Base-by-base conservation (phyloP, 2,888 invertebrate genomes). In the Andrena trimmerana region DNA sequence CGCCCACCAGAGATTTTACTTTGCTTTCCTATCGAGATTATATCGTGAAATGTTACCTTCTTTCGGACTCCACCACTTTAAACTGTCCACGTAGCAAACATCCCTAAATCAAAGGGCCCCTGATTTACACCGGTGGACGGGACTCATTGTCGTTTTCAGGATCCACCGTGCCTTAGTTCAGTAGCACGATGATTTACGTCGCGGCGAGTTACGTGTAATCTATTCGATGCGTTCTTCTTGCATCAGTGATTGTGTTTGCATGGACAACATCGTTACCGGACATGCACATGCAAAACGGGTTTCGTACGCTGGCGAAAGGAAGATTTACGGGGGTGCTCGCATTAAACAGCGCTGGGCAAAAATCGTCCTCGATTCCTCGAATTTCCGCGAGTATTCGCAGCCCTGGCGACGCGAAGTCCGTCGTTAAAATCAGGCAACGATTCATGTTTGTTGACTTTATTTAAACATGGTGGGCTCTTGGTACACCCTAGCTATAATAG, bases 141-240 rank as follows among this genome's bases (percentile, higher is more conserved):
- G 76, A 78, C 70, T 87, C 78, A 87, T 85, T 83, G 85, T 83
- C 74, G 85, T 74, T 74, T 65, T 73, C 67, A 72, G 74, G 31
- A 69, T 50, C 65, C 67, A 54, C 42, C 72, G 42, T 63, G 62
- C 74, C 72, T 72, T 36, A 52, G 54, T 63, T 36, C 62, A 73
- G 66, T 33, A 52, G 31, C 31, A 48, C 72, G 67, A 76, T 87
- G 85, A 87, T 87, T 87, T 87, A 87, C 69, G 68, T 62, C 66
- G 75, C 67, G 69, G 78, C 67, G 60, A 66, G 81, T 75, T 77
- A 73, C 77, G 72, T 76, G 83, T 87, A 87, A 87, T 87, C 85
- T 81, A 85, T 87, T 80, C 75, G 85, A 85, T 85, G 59, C 87
- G 72, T 78, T 87, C 85, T 85, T 87, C 81, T 82, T 83, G 83